These are phyloP conservation scores for Styela plicata DNA, from an alignment of 23 tunicate genomes.

Conservation along the genomic window DNA sequence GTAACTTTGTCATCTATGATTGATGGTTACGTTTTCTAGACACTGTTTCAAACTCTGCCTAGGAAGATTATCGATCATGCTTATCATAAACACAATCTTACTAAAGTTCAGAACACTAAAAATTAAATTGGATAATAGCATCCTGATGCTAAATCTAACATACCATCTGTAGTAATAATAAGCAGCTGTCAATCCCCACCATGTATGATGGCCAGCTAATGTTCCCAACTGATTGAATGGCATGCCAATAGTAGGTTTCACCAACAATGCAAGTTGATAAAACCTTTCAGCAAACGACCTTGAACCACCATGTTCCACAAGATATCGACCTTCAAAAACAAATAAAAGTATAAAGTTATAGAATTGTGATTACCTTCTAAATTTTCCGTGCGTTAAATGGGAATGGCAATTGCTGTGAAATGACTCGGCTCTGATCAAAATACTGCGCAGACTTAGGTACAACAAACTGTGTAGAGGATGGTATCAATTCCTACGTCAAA, in stretches of 20 bases:
- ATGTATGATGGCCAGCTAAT: conserved; percentile 55
- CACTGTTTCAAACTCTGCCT: too few species aligned
- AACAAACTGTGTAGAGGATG: too few species aligned
- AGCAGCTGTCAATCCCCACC: conserved; percentile 93
- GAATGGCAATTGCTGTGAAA: too few species aligned
- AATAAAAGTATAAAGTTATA: background rate
- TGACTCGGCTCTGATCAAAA: background rate
- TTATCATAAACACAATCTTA: too few species aligned
- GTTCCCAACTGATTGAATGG: conserved; percentile 93
- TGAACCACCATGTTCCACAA: conserved; percentile 63
- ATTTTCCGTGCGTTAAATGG: too few species aligned
- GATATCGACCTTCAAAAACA: conserved; percentile 76
- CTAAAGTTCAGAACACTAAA: too few species aligned
- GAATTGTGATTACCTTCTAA: background rate
- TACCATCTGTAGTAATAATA: conserved; percentile 88
- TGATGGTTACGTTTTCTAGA: too few species aligned
- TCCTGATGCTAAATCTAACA: too few species aligned
- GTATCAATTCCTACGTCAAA: too few species aligned
- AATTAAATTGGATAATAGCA: too few species aligned
- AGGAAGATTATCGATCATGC: too few species aligned
- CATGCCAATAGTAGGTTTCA: conserved; percentile 63
- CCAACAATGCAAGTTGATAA: conserved; percentile 65
- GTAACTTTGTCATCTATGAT: too few species aligned
- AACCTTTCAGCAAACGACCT: conserved; percentile 49
- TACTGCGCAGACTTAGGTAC: background rate